Conservation (phyloP, 92 coral and sea anemone species). For the Porites evermanni region DNA sequence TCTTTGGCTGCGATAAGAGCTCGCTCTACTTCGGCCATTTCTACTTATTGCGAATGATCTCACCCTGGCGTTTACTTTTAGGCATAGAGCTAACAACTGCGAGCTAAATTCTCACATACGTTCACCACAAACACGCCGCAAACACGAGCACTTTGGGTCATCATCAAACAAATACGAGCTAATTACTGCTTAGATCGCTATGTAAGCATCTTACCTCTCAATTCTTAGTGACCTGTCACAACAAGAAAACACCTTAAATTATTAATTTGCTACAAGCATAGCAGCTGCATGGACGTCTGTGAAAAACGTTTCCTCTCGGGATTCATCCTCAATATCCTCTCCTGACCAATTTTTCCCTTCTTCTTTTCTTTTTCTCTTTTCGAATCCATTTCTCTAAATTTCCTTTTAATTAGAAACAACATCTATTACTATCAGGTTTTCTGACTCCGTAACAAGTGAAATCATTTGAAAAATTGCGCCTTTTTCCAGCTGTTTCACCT, state of each 20-base stretch:
- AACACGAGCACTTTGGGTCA: too few species aligned
- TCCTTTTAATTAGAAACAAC: too few species aligned
- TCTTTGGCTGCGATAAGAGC: constrained; percentile 84
- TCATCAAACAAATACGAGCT: too few species aligned
- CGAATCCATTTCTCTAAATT: neutral
- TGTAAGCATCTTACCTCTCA: neutral
- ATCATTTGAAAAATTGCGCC: neutral
- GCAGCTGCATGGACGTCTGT: neutral
- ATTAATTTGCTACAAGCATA: constrained; percentile 12
- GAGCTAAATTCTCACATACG: too few species aligned
- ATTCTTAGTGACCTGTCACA: constrained; percentile 5
- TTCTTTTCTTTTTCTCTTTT: neutral
- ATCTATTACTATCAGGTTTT: too few species aligned
- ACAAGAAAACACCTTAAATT: constrained; percentile 34
- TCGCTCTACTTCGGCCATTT: constrained; percentile 74
- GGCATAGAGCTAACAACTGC: too few species aligned
- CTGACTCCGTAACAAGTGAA: too few species aligned
- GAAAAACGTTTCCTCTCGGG: neutral
- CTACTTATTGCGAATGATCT: neutral
- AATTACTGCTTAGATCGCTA: too few species aligned
- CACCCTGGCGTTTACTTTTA: neutral
- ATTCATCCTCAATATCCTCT: neutral
- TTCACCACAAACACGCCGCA: too few species aligned
- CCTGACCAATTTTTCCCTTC: neutral
- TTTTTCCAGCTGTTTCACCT: neutral